These are phyloP conservation scores for Eutolmus rufibarbis DNA, from an alignment of 2,888 invertebrate species.

Conservation along the genomic window DNA sequence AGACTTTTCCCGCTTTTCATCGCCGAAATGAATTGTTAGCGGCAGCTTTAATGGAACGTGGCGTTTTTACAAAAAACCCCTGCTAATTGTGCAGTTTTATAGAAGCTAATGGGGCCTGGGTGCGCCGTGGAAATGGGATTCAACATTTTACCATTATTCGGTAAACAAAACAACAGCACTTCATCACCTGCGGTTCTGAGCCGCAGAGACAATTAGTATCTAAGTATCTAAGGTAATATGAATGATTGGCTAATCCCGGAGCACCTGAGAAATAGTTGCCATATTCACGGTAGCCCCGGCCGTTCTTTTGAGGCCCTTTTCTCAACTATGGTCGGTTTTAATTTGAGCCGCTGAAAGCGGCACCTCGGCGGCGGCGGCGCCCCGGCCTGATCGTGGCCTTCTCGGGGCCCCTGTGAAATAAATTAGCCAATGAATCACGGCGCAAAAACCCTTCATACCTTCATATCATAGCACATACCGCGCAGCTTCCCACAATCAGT, in stretches of 20 bases:
- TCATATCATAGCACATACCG: slow-evolving; percentile 30
- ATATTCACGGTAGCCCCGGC: slow-evolving; percentile 12
- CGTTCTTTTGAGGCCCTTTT: not conserved
- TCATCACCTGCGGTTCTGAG: slow-evolving; percentile 30
- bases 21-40: not conserved
- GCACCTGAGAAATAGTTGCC: slow-evolving; percentile 6
- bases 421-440: slow-evolving; percentile 34
- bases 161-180: slow-evolving; percentile 31
- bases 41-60: not conserved
- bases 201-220: slow-evolving; percentile 34
- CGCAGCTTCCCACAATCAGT: slow-evolving; percentile 34
- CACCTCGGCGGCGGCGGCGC: not conserved
- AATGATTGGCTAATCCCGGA: not conserved
- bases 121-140: not conserved
- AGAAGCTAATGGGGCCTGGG: not conserved
- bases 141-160: slow-evolving; percentile 19
- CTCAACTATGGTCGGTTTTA: slow-evolving; percentile 2
- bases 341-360: slow-evolving; percentile 1
- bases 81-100: slow-evolving; percentile 8
- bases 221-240: not conserved
- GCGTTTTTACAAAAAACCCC: not conserved
- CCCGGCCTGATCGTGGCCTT: not conserved
- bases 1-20: slow-evolving; percentile 5
- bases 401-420: not conserved
- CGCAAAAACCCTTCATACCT: slow-evolving; percentile 20